Evolutionary conservation across 2,888 invertebrate genomes (phyloP).

Genomic region (Tinea semifulvella): DNA sequence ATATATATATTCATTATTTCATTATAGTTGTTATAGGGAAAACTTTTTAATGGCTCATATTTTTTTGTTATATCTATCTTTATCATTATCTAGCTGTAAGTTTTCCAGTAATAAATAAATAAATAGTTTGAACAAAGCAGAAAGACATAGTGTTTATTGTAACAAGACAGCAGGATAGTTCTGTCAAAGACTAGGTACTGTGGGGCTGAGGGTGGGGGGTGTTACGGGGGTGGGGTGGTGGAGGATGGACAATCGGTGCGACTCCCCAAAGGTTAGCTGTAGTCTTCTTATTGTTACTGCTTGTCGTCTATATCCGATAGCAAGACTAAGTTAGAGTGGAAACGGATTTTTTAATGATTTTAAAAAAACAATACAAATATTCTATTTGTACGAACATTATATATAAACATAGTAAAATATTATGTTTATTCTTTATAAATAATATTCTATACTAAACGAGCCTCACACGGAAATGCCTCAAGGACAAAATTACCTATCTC

Average conservation of each 20-base stretch:
- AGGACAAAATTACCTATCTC: too few relatives aligned
- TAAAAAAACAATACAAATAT: neutral
- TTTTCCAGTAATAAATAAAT: too few relatives aligned
- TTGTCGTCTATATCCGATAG: conserved; percentile 12
- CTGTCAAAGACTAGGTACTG: neutral
- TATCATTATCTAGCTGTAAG: too few relatives aligned
- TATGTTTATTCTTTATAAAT: too few relatives aligned
- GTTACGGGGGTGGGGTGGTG: neutral
- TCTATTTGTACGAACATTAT: too few relatives aligned
- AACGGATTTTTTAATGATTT: neutral
- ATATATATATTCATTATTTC: too few relatives aligned
- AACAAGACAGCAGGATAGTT: neutral
- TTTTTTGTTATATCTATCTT: neutral
- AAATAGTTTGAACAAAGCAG: too few relatives aligned
- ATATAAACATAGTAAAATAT: too few relatives aligned
- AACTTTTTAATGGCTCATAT: neutral
- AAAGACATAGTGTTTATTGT: too few relatives aligned
- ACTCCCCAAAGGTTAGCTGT: conserved; percentile 3
- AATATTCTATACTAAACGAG: too few relatives aligned
- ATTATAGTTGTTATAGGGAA: too few relatives aligned
- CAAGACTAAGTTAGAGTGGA: neutral
- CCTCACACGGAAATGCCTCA: too few relatives aligned
- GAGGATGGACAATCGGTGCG: conserved; percentile 7
- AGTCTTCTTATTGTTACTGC: conserved; percentile 11
- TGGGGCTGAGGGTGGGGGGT: neutral